Evolutionary conservation across 2,888 invertebrate genomes (phyloP).

Genomic region (Cheiracanthium punctorium): DNA sequence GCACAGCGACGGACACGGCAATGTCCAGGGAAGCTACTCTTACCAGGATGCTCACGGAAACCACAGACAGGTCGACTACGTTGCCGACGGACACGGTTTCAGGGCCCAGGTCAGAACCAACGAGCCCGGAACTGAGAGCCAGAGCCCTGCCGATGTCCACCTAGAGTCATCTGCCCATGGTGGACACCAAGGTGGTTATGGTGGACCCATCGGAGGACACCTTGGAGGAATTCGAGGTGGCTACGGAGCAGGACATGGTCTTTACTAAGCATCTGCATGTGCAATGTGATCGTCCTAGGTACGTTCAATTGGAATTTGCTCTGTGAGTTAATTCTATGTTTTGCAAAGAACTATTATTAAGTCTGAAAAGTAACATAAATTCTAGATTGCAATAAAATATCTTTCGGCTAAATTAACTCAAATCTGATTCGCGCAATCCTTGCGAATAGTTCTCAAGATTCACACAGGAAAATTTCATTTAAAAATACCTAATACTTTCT

Average conservation of each 20-base stretch:
- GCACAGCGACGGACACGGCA: slow-evolving; percentile 64
- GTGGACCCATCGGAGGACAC: slow-evolving; percentile 14
- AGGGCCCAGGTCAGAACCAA: slow-evolving; percentile 62
- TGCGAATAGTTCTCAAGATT: no score
- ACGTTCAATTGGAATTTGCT: no score
- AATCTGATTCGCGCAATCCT: no score
- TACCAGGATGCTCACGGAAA: slow-evolving; percentile 58
- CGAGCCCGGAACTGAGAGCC: slow-evolving; percentile 68
- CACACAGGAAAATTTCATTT: no score
- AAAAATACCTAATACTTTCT: no score
- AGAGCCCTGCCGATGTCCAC: slow-evolving; percentile 67
- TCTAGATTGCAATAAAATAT: no score
- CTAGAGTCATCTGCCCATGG: slow-evolving; percentile 42
- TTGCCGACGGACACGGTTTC: slow-evolving; percentile 63
- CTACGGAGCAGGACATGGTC: slow-evolving; percentile 25
- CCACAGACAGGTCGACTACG: slow-evolving; percentile 67
- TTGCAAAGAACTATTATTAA: no score
- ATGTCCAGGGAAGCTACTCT: slow-evolving; percentile 63
- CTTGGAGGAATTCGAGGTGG: background rate
- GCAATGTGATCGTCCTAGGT: background rate
- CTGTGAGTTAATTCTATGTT: no score
- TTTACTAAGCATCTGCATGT: slow-evolving; percentile 10
- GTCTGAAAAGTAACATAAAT: no score
- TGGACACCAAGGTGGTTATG: background rate
- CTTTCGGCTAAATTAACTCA: no score